Percentiles rank a stretch among this genome's conserved stretches.
Conservation (phyloP, 2,888 invertebrate species). For the Hypomecis punctinalis region DNA sequence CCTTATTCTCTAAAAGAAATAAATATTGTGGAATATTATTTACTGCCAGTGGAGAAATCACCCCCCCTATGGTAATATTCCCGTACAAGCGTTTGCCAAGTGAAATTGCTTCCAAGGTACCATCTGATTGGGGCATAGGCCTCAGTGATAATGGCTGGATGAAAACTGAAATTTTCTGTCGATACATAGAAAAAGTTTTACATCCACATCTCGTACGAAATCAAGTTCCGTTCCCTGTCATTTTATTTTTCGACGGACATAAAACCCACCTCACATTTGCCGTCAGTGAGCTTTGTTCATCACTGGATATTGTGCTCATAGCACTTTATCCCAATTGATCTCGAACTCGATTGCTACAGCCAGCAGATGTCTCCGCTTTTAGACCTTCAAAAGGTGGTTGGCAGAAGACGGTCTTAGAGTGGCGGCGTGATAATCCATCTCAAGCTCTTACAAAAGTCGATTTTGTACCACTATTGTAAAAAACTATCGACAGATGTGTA, state of each 20-base stretch:
- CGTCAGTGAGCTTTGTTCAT: conserved; percentile 17
- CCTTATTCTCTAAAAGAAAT: no score
- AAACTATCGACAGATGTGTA: no score
- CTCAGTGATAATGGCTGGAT: conserved; percentile 22
- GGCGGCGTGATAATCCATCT: conserved; percentile 32
- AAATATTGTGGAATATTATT: no score
- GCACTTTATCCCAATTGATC: conserved; percentile 31
- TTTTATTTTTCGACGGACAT: conserved; percentile 30
- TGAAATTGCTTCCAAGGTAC: conserved; percentile 51
- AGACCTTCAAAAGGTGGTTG: conserved; percentile 32
- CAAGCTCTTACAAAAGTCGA: conserved; percentile 30
- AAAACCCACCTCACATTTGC: conserved; percentile 34
- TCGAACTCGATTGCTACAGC: conserved; percentile 27
- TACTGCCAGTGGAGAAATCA: conserved; percentile 51
- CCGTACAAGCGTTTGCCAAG: conserved; percentile 54
- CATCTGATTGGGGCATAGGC: conserved; percentile 53
- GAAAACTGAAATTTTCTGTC: conserved; percentile 32
- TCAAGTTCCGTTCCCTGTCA: background rate
- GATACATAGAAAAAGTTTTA: conserved; percentile 27
- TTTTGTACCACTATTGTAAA: conserved; percentile 25
- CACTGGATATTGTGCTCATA: conserved; percentile 33
- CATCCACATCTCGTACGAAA: background rate
- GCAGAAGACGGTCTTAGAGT: conserved; percentile 30
- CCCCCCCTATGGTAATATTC: conserved; percentile 60
- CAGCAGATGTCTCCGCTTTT: conserved; percentile 33